phyloP scores from a whole-genome alignment of 2,888 invertebrate species.

The Andricus quercusramuli region DNA sequence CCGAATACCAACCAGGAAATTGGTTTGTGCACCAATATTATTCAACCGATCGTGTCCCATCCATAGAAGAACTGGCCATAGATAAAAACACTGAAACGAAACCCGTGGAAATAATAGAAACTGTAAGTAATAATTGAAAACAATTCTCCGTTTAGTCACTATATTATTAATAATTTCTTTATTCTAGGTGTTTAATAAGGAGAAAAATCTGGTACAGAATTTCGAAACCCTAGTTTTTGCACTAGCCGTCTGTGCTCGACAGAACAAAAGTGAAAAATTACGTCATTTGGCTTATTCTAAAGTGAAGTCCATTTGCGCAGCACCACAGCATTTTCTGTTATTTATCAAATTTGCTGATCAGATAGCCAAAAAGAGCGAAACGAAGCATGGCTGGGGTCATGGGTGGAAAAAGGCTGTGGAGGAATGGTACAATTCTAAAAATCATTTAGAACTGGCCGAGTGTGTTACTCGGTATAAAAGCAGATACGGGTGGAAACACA shows the following conservation, averaged over 20 bases:
- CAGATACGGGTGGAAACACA: constrained; percentile 86
- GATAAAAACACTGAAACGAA: constrained; percentile 60
- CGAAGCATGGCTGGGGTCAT: constrained; percentile 81
- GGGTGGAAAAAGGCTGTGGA: constrained; percentile 83
- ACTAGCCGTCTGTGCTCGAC: constrained; percentile 82
- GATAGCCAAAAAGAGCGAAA: constrained; percentile 69
- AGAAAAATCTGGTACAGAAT: constrained; percentile 80
- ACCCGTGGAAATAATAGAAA: constrained; percentile 69
- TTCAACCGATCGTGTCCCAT: constrained; percentile 77
- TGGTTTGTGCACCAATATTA: constrained; percentile 81
- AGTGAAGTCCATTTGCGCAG: constrained; percentile 81
- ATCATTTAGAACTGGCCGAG: constrained; percentile 83
- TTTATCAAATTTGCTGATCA: constrained; percentile 82
- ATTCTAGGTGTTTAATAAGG: constrained; percentile 50
- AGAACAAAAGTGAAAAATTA: constrained; percentile 75
- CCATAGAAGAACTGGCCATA: constrained; percentile 72
- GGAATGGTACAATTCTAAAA: constrained; percentile 84
- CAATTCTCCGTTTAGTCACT: background rate
- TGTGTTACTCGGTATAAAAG: constrained; percentile 83
- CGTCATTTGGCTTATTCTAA: constrained; percentile 80
- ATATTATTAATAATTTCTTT: background rate
- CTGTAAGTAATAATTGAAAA: constrained; percentile 59
- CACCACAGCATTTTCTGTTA: constrained; percentile 83
- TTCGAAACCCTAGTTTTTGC: constrained; percentile 84
- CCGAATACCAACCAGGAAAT: constrained; percentile 81